These are phyloP conservation scores for Hylaeus anthracinus DNA, from an alignment of 1,140 invertebrate genomes.

Conservation along the genomic window DNA sequence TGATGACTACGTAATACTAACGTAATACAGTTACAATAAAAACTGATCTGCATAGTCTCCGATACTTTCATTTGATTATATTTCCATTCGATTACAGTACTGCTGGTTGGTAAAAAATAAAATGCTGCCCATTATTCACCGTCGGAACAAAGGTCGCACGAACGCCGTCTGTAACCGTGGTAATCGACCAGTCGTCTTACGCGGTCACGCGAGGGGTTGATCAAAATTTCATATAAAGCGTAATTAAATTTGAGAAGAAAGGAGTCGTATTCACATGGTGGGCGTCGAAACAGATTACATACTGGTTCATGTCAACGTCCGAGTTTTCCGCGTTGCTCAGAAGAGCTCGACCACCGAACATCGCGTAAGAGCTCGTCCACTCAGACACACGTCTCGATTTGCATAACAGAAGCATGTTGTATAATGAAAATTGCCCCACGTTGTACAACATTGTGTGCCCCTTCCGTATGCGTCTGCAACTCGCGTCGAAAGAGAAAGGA, in stretches of 20 bases:
- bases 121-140: neutral
- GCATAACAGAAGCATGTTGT: slow-evolving; percentile 62
- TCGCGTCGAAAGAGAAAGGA: slow-evolving; percentile 56
- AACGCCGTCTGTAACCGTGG: neutral
- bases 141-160: no score
- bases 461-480: slow-evolving; percentile 17
- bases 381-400: slow-evolving; percentile 64
- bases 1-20: no score
- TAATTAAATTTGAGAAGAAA: slow-evolving; percentile 46
- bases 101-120: neutral
- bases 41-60: no score
- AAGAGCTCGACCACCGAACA: slow-evolving; percentile 46
- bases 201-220: slow-evolving; percentile 12
- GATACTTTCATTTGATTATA: no score
- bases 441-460: slow-evolving; percentile 54
- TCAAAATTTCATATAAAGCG: slow-evolving; percentile 64
- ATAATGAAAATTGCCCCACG: slow-evolving; percentile 59
- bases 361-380: slow-evolving; percentile 50
- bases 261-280: slow-evolving; percentile 12
- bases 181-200: neutral
- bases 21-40: no score
- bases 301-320: slow-evolving; percentile 12
- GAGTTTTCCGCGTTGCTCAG: slow-evolving; percentile 37
- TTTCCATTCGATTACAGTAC: no score
- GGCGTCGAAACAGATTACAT: neutral